phyloP scores from a whole-genome alignment of 2,113 vertebrate genomes.

The Erinaceus europaeus region DNA sequence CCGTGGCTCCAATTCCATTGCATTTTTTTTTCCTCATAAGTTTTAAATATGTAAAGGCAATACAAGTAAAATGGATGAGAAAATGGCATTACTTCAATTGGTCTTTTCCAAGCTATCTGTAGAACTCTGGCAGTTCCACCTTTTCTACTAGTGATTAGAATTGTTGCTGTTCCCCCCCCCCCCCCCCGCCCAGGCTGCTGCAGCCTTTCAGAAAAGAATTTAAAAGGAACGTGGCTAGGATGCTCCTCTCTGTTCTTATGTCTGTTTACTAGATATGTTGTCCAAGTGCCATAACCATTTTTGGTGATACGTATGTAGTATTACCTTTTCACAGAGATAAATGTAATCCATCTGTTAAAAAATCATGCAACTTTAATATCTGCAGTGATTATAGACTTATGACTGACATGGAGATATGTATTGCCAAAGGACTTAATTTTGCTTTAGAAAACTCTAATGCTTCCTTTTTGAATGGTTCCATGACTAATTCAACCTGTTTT shows the following conservation, averaged over 20 bases:
- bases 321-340: slow-evolving; percentile 27
- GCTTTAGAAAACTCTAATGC: slow-evolving; percentile 11
- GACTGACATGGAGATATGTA: neutral
- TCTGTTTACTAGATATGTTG: slow-evolving; percentile 29
- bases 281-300: slow-evolving; percentile 30
- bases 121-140: neutral
- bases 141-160: neutral
- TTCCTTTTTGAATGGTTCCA: neutral
- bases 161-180: no score
- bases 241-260: neutral
- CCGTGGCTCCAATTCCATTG: neutral
- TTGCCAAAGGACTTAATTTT: neutral
- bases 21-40: neutral
- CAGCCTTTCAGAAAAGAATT: neutral
- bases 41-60: neutral
- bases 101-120: slow-evolving; percentile 19
- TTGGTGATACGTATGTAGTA: neutral
- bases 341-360: neutral
- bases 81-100: slow-evolving; percentile 1
- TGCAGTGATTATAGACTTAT: neutral
- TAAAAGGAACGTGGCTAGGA: neutral
- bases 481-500: neutral
- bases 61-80: slow-evolving; percentile 1
- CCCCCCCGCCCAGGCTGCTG: neutral
- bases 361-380: no score